phyloP scores from a whole-genome alignment of 2,888 invertebrate species.

The Drosophila prostipennis region DNA sequence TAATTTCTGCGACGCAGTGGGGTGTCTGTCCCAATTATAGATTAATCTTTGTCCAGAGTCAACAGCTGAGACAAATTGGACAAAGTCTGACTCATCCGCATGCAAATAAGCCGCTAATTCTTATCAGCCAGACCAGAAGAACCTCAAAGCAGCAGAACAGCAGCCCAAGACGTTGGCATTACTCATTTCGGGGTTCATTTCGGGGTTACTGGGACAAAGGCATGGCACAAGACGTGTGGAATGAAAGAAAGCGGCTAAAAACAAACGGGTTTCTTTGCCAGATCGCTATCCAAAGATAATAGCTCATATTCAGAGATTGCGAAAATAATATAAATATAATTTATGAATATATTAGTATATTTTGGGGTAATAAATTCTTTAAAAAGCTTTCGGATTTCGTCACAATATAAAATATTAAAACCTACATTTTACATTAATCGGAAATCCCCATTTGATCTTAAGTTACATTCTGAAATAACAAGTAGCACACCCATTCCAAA shows the following conservation, averaged over 20 bases:
- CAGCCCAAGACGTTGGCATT: slow-evolving; percentile 33
- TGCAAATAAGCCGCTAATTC: slow-evolving; percentile 24
- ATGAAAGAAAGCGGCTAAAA: slow-evolving; percentile 30
- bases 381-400: neutral
- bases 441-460: neutral
- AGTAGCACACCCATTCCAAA: neutral
- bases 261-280: slow-evolving; percentile 37
- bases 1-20: slow-evolving; percentile 26
- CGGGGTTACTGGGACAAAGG: slow-evolving; percentile 57
- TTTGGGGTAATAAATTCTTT: no score
- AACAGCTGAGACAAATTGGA: slow-evolving; percentile 18
- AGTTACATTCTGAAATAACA: slow-evolving; percentile 1
- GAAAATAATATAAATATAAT: slow-evolving; percentile 1
- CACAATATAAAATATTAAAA: no score
- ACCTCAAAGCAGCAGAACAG: neutral
- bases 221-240: slow-evolving; percentile 12
- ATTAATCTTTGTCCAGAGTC: slow-evolving; percentile 25
- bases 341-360: neutral
- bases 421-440: neutral
- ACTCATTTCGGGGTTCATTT: slow-evolving; percentile 17
- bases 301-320: slow-evolving; percentile 1
- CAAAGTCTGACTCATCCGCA: slow-evolving; percentile 22
- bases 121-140: slow-evolving; percentile 29
- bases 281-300: slow-evolving; percentile 15
- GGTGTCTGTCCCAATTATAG: slow-evolving; percentile 25